Conservation (phyloP, 2,797 vertebrate genomes). For the Gymnothorax reevesii region DNA sequence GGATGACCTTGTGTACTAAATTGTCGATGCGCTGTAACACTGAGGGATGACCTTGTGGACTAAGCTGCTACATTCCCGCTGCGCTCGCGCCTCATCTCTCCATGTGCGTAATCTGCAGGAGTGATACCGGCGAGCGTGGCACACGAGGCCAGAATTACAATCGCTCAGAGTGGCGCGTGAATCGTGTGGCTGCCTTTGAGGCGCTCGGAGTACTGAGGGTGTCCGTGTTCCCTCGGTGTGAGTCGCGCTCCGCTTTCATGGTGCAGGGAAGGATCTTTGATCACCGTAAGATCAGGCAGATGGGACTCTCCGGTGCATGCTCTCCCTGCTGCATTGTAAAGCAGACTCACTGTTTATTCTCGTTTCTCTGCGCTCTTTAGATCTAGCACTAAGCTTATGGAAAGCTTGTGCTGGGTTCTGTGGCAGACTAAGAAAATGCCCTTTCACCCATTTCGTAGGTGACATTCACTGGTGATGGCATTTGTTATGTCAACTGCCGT, state of each 20-base stretch:
- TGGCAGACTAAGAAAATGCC: not conserved
- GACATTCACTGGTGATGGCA: not conserved
- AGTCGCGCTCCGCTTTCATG: slow-evolving; percentile 5
- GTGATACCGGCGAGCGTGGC: not conserved
- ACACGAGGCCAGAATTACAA: not conserved
- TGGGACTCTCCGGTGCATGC: not conserved
- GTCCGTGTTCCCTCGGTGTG: slow-evolving; percentile 10
- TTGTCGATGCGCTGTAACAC: not conserved
- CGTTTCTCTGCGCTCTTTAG: not conserved
- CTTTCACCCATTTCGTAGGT: not conserved
- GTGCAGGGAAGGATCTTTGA: not conserved
- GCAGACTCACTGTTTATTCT: not conserved
- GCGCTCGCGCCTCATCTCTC: not conserved
- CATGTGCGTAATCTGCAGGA: slow-evolving; percentile 12
- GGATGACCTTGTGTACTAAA: not conserved
- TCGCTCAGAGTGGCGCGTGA: slow-evolving; percentile 1
- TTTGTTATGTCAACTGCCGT: too few species aligned
- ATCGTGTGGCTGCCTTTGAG: slow-evolving; percentile 5
- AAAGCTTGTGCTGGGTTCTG: not conserved
- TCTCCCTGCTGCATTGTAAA: not conserved
- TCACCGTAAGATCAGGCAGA: not conserved
- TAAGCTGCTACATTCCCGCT: not conserved
- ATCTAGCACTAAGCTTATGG: not conserved
- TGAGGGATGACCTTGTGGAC: not conserved
- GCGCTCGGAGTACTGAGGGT: not conserved